Evolutionary conservation across 2,113 vertebrate genomes (phyloP), one percentile per base, ranked within the genome.

Genomic region (Ptilonorhynchus violaceus): DNA sequence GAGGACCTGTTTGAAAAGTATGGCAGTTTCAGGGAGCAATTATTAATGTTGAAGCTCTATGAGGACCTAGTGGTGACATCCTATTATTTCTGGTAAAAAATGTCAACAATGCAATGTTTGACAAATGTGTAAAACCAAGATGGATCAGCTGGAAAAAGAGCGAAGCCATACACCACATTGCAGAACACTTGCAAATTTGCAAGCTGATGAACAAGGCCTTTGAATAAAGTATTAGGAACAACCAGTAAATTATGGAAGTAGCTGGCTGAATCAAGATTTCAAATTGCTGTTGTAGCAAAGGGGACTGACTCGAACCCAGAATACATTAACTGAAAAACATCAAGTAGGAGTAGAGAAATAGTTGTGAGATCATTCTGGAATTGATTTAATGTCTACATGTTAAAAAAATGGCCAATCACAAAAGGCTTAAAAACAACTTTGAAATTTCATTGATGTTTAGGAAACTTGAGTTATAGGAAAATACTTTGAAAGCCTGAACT

Each of bases 251-350:
- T 78, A 56, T 41, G 17, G 70, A 92, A 82, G 18, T 31, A 70
- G 28, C 13, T 47, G 27, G 28, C 58, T 85, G 74, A 92, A 69
- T 84, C 35, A 81, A 89, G 64, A 84, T 58, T 84, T 81, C 47
- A 74, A 85, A 78, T 35, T 42, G 18, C n/a, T 92, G 47, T 37
- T 64, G 19, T 56, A 85, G 66, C 49, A 79, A 78, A 85, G 19
- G 7, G 20, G 17, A 81, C 16, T 87, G 59, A 39, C 20, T 47
- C 80, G 72, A 95, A 85, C 3, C 17, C 49, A 58, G 72, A 90
- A 66, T 66, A 73, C 18, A 42, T 92, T 93, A 94, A 69, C 79
- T 80, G 88, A 46, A 92, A 95, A 86, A 44, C 33, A 66, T 96
- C 75, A 74, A 55, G 33, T 55, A 70, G 9, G 30, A 42, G 33